Evolutionary conservation across 2,888 invertebrate species (phyloP).

Genomic region (Lordiphosa fenestrarum): DNA sequence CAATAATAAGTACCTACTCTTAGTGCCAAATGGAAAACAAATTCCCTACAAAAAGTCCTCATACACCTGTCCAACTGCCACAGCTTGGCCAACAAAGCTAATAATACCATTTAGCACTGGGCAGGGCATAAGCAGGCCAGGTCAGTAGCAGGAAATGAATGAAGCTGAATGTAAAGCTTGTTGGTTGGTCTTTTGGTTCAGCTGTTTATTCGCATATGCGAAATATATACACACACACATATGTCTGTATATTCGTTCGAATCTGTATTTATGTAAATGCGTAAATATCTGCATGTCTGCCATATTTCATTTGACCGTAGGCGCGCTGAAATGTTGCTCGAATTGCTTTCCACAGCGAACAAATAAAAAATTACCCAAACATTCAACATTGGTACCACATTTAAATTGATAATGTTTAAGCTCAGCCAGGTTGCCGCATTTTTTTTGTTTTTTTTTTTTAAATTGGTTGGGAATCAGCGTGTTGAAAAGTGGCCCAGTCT

Average conservation of each 20-base stretch:
- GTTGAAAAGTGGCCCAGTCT: constrained; percentile 33
- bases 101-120: constrained; percentile 1
- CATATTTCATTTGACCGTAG: constrained; percentile 65
- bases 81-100: constrained; percentile 5
- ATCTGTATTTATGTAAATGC: constrained; percentile 65
- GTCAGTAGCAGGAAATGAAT: constrained; percentile 62
- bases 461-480: constrained; percentile 21
- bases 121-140: constrained; percentile 49
- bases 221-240: constrained; percentile 5
- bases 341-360: constrained; percentile 35
- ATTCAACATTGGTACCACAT: constrained; percentile 19
- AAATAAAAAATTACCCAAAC: constrained; percentile 39
- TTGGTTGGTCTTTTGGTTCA: constrained; percentile 32
- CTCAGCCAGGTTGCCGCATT: constrained; percentile 14
- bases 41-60: not conserved
- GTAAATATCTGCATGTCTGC: constrained; percentile 60
- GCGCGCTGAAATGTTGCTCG: constrained; percentile 65
- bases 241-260: constrained; percentile 16
- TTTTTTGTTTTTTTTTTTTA: constrained; percentile 1
- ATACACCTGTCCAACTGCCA: not conserved
- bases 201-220: constrained; percentile 53
- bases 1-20: too few relatives aligned
- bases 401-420: constrained; percentile 45
- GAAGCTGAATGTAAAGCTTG: constrained; percentile 59
- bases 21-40: too few relatives aligned